These are phyloP conservation scores for Epizoanthus illoricatus DNA, from an alignment of 92 coral and sea anemone genomes.

Conservation along the genomic window DNA sequence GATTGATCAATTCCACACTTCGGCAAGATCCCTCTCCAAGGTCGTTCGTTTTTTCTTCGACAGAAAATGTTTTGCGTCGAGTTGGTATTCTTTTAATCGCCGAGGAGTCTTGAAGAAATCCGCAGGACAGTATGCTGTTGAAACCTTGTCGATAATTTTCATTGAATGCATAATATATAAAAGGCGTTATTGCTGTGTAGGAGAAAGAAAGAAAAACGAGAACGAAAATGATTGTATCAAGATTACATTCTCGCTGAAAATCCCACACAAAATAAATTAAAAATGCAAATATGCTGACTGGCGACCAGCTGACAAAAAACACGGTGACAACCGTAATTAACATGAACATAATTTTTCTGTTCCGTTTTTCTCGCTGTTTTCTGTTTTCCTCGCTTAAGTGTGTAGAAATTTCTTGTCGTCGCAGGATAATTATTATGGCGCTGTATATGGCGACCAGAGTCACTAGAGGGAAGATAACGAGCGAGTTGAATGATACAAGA, in stretches of 20 bases:
- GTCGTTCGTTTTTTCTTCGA: background rate
- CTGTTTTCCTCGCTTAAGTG: conserved; percentile 10
- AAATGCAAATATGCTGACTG: conserved; percentile 17
- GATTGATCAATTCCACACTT: conserved; percentile 14
- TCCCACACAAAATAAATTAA: conserved; percentile 21
- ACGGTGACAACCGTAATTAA: background rate
- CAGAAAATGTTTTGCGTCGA: conserved; percentile 10
- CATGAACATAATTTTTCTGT: conserved; percentile 23
- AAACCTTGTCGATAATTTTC: conserved; percentile 30
- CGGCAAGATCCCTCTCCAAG: background rate
- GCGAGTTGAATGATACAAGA: background rate
- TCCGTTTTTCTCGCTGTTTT: conserved; percentile 12
- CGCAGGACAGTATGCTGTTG: conserved; percentile 6
- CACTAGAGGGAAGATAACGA: background rate
- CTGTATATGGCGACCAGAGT: conserved; percentile 4
- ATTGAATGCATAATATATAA: conserved; percentile 31
- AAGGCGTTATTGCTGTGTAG: conserved; percentile 32
- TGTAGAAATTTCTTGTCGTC: background rate
- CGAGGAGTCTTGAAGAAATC: background rate
- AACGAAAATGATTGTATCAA: conserved; percentile 8
- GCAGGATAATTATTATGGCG: conserved; percentile 5
- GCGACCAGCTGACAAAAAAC: conserved; percentile 32
- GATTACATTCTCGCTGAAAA: conserved; percentile 32
- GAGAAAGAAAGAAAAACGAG: conserved; percentile 30
- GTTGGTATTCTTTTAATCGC: background rate